Base-by-base conservation (phyloP, 2,888 invertebrate genomes). In the Chrysina gloriosa region DNA sequence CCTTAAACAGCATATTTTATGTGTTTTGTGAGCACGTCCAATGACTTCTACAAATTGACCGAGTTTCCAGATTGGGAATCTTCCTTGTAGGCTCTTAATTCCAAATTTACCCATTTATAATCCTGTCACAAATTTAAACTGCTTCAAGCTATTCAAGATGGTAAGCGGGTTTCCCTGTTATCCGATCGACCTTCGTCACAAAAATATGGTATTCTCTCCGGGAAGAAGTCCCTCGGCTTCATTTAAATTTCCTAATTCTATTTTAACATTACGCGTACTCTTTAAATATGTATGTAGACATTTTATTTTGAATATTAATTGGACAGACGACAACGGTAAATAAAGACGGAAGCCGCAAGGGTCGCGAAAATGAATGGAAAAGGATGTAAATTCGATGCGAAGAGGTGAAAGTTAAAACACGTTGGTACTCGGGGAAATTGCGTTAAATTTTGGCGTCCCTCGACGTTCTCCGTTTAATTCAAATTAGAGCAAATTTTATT, bases 351-450 rank as follows among this genome's bases (percentile, higher is more conserved):
- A 52, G 31, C 31, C 16, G 25, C 31, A 14, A 31, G 52, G 42
- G 58, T 16, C 42, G 58, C 16, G 14, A 9, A 42, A 61, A 61
- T 61, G 16, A 61, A 61, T 61, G 27, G 42, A 27, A 61, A 61
- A 25, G 42, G 42, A 27, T 42, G 45, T 61, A 61, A 61, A 61
- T 61, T 42, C 27, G 27, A 19, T 14, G 16, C 52, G 52, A 52
- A 52, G n/a, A 19, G 52, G 19, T 42, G 29, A 61, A 61, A 61
- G 58, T 61, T 61, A 61, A 61, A 29, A 61, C 31, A 7, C 25
- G 27, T 14, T 23, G 7, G 58, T 14, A 9, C 42, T 39, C 39
- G 9, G 27, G n/a, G 23, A 27, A 61, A 61, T 27, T 42, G 29
- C n/a, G 31, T 16, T 31, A 52, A 52, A 16, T 52, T 52, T 52